Evolutionary conservation across 2,113 vertebrate genomes (phyloP).

Genomic region (Mobula birostris): DNA sequence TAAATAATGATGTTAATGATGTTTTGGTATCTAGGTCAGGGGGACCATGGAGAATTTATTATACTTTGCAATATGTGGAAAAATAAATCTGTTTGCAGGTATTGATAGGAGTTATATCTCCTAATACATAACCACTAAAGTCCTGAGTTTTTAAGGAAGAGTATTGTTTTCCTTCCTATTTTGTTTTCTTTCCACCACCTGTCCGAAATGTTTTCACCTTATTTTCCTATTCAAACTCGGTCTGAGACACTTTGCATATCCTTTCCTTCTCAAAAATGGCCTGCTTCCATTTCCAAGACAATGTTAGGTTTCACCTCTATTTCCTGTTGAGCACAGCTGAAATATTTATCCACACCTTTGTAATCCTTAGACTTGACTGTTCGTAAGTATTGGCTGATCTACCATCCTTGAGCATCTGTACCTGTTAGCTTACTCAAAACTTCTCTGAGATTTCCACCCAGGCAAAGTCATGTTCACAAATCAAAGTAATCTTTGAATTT

Average conservation of each 20-base stretch:
- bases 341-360: background rate
- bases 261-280: background rate
- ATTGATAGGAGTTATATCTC: too few species aligned
- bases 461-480: too few species aligned
- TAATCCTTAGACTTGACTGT: background rate
- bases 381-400: background rate
- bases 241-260: background rate
- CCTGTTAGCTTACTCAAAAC: background rate
- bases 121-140: background rate
- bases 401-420: background rate
- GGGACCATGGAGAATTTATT: too few species aligned
- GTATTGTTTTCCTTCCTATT: background rate
- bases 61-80: too few species aligned
- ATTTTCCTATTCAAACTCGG: background rate
- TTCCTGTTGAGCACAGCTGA: background rate
- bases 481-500: too few species aligned
- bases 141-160: too few species aligned
- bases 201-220: background rate
- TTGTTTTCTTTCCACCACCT: background rate
- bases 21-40: too few species aligned
- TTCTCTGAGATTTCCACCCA: too few species aligned
- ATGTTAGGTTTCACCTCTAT: background rate
- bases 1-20: too few species aligned
- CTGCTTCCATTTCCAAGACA: background rate
- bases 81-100: too few species aligned